phyloP scores from a whole-genome alignment of 2,113 vertebrate species.

The Sus scrofa region T2T-Sscrofa CM000830.6:13487001-13487500 shows the following conservation, averaged over 20 bases:
- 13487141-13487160: not conserved
- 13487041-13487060: slow-evolving; percentile 53
- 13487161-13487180: slow-evolving; percentile 32
- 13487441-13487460: not conserved
- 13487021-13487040: slow-evolving; percentile 38
- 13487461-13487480: not conserved
- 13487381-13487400: fast-evolving
- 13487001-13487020: slow-evolving; percentile 62
- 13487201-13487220: slow-evolving; percentile 36
- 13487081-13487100: slow-evolving; percentile 74
- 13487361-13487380: not conserved
- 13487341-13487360: not conserved
- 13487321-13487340: not conserved
- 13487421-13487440: not conserved
- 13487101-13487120: slow-evolving; percentile 66
- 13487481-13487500: not conserved
- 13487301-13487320: not conserved
- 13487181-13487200: slow-evolving; percentile 69
- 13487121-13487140: slow-evolving; percentile 40
- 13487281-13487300: not conserved
- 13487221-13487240: not conserved
- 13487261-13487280: not conserved
- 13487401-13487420: not conserved
- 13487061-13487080: slow-evolving; percentile 51
- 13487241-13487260: not conserved